phyloP scores from a whole-genome alignment of 2,113 vertebrate species.

The Pelodiscus sinensis region DNA sequence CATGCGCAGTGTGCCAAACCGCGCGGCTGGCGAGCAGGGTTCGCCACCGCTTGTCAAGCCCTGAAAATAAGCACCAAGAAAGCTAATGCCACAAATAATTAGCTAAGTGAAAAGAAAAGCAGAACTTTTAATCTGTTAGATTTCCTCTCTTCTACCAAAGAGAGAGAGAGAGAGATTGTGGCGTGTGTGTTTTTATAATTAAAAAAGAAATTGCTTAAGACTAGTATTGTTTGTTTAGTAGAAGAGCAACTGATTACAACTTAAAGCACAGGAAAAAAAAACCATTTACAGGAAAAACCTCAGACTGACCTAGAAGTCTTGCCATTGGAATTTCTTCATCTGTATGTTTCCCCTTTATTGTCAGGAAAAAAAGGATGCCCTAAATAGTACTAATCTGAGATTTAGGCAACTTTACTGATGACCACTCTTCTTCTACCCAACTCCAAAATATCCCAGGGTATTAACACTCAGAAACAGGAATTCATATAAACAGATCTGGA shows the following conservation, averaged over 20 bases:
- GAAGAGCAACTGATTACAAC: constrained; percentile 34
- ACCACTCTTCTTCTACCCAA: neutral
- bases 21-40: too few species aligned
- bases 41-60: too few species aligned
- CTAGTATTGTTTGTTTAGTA: constrained; percentile 46
- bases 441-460: neutral
- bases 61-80: neutral
- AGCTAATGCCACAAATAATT: constrained; percentile 52
- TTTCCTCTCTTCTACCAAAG: constrained; percentile 53
- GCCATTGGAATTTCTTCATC: neutral
- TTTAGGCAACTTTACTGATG: neutral
- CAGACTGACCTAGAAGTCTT: constrained; percentile 29
- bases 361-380: neutral
- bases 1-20: too few species aligned
- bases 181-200: neutral
- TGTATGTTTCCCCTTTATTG: neutral
- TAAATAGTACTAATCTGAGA: neutral
- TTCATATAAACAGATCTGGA: neutral
- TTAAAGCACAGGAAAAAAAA: constrained; percentile 56
- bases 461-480: neutral
- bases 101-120: constrained; percentile 3
- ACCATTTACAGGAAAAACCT: constrained; percentile 51
- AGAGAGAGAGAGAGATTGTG: constrained; percentile 38
- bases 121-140: constrained; percentile 3
- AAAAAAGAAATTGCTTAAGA: too few species aligned